These are phyloP conservation scores for Serrognathus titanus DNA, from an alignment of 2,888 invertebrate species.

Conservation along the genomic window DNA sequence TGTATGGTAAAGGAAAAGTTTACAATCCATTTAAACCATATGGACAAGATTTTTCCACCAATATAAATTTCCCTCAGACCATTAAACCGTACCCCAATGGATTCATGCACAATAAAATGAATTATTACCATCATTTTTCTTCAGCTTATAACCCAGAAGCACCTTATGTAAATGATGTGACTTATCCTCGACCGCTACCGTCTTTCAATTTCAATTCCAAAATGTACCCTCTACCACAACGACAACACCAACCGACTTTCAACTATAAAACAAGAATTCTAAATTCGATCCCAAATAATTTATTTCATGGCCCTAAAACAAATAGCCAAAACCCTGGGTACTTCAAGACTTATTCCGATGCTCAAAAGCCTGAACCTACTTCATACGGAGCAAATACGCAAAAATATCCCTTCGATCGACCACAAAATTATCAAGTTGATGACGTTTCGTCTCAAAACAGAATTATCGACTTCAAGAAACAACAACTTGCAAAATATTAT, in stretches of 20 bases:
- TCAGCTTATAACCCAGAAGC: too few relatives aligned
- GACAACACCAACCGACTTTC: neutral
- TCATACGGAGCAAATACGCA: conserved; percentile 5
- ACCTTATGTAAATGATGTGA: too few relatives aligned
- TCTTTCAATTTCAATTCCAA: neutral
- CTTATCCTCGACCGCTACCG: neutral
- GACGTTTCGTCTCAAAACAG: conserved; percentile 23
- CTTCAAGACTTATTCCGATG: neutral
- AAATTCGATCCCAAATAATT: neutral
- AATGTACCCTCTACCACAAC: neutral
- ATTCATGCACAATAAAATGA: too few relatives aligned
- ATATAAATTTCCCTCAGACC: too few relatives aligned
- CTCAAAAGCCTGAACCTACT: neutral
- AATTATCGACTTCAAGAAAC: conserved; percentile 35
- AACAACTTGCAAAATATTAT: conserved; percentile 39
- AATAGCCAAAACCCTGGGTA: neutral
- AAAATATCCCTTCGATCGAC: conserved; percentile 19
- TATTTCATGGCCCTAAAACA: conserved; percentile 2
- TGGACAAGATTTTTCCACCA: too few relatives aligned
- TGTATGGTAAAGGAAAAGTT: neutral
- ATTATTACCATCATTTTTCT: too few relatives aligned
- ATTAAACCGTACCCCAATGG: too few relatives aligned
- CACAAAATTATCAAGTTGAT: conserved; percentile 16
- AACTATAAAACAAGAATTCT: neutral
- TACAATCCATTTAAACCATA: too few relatives aligned